A percentile compares a stretch with the other conserved stretches of the same genome.
Evolutionary conservation across 2,888 invertebrate species (phyloP).

Genomic region (Harpalus rufipes): DNA sequence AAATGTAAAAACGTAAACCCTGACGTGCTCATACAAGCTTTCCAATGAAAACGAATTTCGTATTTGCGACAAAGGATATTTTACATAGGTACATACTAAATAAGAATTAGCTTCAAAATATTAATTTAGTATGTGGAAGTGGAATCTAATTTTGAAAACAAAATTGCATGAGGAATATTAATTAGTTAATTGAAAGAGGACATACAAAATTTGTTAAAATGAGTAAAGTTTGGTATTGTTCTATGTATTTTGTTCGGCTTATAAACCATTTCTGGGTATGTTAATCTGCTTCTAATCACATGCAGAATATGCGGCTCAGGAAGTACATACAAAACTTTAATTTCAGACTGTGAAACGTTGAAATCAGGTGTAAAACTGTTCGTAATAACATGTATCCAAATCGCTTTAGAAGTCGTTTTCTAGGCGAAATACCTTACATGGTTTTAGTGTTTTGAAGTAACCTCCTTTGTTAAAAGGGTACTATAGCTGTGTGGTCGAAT

Average conservation of each 20-base stretch:
- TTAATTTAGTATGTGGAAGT: not conserved
- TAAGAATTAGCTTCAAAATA: not conserved
- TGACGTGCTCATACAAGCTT: not conserved
- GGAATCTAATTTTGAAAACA: not conserved
- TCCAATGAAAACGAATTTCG: not conserved
- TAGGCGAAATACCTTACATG: too few relatives aligned
- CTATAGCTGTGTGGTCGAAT: too few relatives aligned
- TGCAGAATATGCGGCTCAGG: too few relatives aligned
- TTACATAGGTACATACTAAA: constrained; percentile 1
- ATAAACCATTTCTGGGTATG: too few relatives aligned
- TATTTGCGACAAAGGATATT: not conserved
- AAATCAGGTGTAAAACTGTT: too few relatives aligned
- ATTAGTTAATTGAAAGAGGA: not conserved
- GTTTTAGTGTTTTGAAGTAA: too few relatives aligned
- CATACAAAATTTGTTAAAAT: not conserved
- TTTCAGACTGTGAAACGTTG: too few relatives aligned
- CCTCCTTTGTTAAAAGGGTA: too few relatives aligned
- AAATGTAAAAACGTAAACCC: constrained; percentile 12
- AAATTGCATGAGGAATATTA: not conserved
- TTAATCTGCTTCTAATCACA: too few relatives aligned
- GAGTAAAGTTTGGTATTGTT: not conserved
- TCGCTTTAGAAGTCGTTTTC: too few relatives aligned
- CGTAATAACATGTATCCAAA: too few relatives aligned
- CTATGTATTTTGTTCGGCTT: not conserved
- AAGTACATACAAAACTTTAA: too few relatives aligned